Base-by-base conservation (phyloP, 2,113 vertebrate species). In the Grus americana region DNA sequence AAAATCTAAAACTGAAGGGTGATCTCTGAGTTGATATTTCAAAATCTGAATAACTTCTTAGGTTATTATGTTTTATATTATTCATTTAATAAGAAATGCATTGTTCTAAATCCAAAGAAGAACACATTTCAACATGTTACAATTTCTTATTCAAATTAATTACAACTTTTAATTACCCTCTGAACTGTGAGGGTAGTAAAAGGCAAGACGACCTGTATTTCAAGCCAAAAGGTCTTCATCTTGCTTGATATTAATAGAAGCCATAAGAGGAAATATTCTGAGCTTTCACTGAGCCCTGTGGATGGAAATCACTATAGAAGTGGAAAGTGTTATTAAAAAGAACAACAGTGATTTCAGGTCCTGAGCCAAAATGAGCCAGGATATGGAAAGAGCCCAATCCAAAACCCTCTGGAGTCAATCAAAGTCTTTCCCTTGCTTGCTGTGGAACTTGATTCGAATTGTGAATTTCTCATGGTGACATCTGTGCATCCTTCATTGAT, bases 391-490 rank as follows among this genome's bases (percentile, higher is more conserved):
- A 82, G 40, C 22, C 57, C 4, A 11, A 87, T 91, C 12, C 66
- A 91, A 92, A 95, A 40, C 19, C 54, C 52, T 65, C 81, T 94
- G 65, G 70, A 93, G 54, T 86, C 78, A 90, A 84, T 85, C 65
- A 67, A 55, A 93, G 32, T 22, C 23, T 93, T 95, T 90, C 85
- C 22, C 2, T 15, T 90, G 67, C 86, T 93, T 79, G 32, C 84
- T 82, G 66, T 62, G 86, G 68, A 96, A 63, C 32, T 93, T 65
- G 44, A 85, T 65, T 91, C 68, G 71, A 74, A 65, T 71, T 87
- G 61, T 57, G 87, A 95, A 76, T 85, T 72, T 94, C 89, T 96
- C 80, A 47, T 87, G 36, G 83, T 87, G 95, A 94, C 92, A 92
- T 95, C 83, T 95, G 86, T 57, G 76, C 1, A 0, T 85, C 46